Conservation (phyloP, 2,113 vertebrate species). For the Coreoperca whiteheadi region DNA sequence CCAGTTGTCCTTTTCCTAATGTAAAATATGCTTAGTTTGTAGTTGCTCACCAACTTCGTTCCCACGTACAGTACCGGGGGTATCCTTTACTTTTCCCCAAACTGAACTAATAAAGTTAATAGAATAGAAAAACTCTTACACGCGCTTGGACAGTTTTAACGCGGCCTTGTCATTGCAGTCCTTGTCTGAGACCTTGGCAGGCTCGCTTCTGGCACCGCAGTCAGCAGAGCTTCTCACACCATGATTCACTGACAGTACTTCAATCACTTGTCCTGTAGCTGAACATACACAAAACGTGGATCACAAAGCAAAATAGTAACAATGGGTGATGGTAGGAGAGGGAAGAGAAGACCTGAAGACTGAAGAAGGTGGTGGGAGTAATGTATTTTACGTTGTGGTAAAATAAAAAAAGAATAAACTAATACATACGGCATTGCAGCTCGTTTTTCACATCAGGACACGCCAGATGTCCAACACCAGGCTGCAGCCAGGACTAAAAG, state of each 20-base stretch:
- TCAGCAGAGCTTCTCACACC: not conserved
- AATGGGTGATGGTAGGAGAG: not conserved
- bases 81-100: not conserved
- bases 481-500: slow-evolving; percentile 11
- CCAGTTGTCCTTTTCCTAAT: too few species aligned
- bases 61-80: not conserved
- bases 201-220: not conserved
- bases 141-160: accelerated
- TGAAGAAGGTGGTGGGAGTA: not conserved
- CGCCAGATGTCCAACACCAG: not conserved
- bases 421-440: slow-evolving; percentile 10
- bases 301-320: not conserved
- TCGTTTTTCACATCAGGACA: not conserved
- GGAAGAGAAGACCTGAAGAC: not conserved
- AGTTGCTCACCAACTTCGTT: not conserved
- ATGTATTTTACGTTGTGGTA: not conserved
- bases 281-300: not conserved
- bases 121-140: not conserved
- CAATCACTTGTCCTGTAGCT: not conserved
- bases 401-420: not conserved
- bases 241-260: accelerated
- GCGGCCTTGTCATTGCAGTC: accelerated
- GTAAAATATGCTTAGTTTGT: not conserved
- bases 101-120: not conserved
- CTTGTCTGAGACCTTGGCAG: accelerated